phyloP scores from a whole-genome alignment of 2,113 vertebrate genomes.

The Zingel zingel region DNA sequence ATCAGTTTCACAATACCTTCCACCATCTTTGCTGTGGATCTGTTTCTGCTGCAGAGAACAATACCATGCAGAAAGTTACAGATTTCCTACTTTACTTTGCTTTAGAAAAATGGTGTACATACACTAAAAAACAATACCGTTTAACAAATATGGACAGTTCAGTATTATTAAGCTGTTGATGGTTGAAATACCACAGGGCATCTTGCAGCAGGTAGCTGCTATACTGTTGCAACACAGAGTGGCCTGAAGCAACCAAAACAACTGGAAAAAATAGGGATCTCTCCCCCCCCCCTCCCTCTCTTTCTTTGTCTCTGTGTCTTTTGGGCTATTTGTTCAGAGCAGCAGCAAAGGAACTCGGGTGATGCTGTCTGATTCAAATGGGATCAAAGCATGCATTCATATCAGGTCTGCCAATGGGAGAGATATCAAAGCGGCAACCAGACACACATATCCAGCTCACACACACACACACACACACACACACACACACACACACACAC shows the following conservation, averaged over 20 bases:
- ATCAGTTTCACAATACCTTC: not conserved
- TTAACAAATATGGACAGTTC: constrained; percentile 5
- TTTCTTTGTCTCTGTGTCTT: constrained; percentile 32
- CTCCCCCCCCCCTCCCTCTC: no score
- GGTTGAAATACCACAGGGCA: constrained; percentile 17
- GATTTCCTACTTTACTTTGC: not conserved
- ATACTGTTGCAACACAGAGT: constrained; percentile 7
- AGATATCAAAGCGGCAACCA: constrained; percentile 57
- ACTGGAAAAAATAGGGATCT: constrained; percentile 25
- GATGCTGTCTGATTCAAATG: constrained; percentile 60
- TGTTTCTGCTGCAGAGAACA: constrained; percentile 10
- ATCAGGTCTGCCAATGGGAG: constrained; percentile 55
- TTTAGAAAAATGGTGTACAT: not conserved
- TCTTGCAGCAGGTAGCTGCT: constrained; percentile 6
- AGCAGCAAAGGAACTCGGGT: constrained; percentile 51
- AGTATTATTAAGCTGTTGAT: not conserved
- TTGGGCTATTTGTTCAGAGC: constrained; percentile 65
- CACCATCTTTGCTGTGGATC: constrained; percentile 1
- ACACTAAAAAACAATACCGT: not conserved
- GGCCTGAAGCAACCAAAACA: constrained; percentile 13
- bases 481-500: constrained; percentile 9
- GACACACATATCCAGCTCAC: constrained; percentile 18
- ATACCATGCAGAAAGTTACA: not conserved
- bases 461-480: constrained; percentile 11
- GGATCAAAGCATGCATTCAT: constrained; percentile 73